These are phyloP conservation scores for Brienomyrus brachyistius DNA, from an alignment of 2,113 vertebrate genomes.

Conservation along the genomic window DNA sequence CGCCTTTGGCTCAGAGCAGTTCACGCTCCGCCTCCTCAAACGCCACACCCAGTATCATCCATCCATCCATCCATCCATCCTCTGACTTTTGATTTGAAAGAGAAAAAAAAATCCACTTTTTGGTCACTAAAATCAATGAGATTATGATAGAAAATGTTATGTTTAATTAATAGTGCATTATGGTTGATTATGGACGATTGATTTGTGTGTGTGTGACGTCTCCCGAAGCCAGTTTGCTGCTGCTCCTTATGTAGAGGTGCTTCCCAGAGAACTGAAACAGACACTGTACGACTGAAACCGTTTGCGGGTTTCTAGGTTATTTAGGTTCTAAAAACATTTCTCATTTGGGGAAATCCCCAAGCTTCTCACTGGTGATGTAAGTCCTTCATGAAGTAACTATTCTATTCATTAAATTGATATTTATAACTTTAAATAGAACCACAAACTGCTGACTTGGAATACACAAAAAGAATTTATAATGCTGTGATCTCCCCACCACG, in stretches of 20 bases:
- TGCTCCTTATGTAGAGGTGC: neutral
- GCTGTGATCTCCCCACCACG: neutral
- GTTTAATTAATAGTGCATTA: neutral
- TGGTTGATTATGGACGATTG: neutral
- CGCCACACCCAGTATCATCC: neutral
- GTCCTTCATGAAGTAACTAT: neutral
- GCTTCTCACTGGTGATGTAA: neutral
- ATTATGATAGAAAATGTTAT: neutral
- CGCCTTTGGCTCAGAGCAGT: neutral
- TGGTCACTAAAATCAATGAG: neutral
- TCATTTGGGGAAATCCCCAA: neutral
- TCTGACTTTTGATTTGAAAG: neutral
- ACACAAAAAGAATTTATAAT: neutral
- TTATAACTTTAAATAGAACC: neutral
- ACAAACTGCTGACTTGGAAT: neutral
- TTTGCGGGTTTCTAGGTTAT: neutral
- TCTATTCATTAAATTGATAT: neutral
- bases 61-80: too few species aligned
- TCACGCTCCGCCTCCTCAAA: neutral
- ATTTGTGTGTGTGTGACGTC: neutral
- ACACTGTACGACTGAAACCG: neutral
- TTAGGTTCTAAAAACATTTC: neutral
- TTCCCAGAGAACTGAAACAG: too few species aligned
- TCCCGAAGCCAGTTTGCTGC: neutral
- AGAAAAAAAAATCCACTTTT: neutral